phyloP scores from a whole-genome alignment of 2,113 vertebrate genomes.

The Podilymbus podiceps region DNA sequence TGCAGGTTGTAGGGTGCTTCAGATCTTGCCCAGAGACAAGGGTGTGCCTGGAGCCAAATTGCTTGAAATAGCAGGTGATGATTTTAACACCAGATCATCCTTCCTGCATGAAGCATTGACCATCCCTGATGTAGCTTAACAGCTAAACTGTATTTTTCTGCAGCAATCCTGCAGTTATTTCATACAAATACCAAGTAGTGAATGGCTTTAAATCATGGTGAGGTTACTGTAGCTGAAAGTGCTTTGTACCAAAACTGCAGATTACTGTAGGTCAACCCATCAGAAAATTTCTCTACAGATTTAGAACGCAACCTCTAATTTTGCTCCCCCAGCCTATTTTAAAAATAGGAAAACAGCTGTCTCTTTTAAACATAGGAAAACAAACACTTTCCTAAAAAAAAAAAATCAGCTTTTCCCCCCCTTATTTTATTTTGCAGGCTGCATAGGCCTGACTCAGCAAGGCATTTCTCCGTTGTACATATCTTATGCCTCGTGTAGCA shows the following conservation, averaged over 20 bases:
- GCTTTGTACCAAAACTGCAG: neutral
- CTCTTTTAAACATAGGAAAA: conserved; percentile 22
- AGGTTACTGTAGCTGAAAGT: neutral
- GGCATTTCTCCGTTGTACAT: neutral
- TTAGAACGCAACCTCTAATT: conserved; percentile 60
- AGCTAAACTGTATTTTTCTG: neutral
- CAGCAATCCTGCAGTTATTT: neutral
- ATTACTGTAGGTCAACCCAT: neutral
- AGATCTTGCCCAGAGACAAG: neutral
- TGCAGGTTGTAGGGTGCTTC: neutral
- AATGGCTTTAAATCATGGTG: neutral
- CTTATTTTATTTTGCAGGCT: neutral
- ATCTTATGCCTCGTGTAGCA: neutral
- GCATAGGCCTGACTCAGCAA: conserved; percentile 10
- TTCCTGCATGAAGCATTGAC: neutral
- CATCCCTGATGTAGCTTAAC: neutral
- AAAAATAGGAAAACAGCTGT: conserved; percentile 12
- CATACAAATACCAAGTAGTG: fast-evolving
- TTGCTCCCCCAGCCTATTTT: neutral
- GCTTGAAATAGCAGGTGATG: neutral
- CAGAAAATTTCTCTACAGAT: conserved; percentile 26
- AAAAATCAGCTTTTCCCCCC: fast-evolving
- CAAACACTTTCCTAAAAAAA: neutral
- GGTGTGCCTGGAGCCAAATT: neutral
- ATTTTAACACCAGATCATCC: neutral